Conservation (phyloP, 2,888 invertebrate species). For the Pimpla rufipes region DNA sequence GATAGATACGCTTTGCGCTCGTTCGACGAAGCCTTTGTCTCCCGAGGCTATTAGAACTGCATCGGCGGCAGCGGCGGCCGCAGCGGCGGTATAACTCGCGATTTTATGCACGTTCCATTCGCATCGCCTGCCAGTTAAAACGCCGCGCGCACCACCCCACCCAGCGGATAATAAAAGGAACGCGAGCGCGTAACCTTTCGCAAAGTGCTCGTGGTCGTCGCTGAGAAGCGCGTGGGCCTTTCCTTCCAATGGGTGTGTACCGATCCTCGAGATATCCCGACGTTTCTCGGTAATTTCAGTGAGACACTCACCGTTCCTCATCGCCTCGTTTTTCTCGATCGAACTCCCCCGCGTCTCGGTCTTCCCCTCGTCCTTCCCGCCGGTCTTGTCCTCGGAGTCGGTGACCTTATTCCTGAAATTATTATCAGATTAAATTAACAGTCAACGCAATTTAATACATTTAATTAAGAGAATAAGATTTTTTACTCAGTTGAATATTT, state of each 20-base stretch:
- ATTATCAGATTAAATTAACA: constrained; percentile 6
- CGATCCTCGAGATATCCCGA: constrained; percentile 46
- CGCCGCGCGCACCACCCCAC: constrained; percentile 38
- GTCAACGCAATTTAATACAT: background rate
- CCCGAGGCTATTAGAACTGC: constrained; percentile 30
- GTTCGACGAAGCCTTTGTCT: constrained; percentile 29
- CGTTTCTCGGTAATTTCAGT: constrained; percentile 28
- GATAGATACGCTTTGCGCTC: background rate
- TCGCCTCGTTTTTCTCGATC: constrained; percentile 69
- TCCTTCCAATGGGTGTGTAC: constrained; percentile 61
- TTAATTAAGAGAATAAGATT: background rate
- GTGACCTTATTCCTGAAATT: constrained; percentile 73
- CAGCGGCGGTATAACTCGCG: constrained; percentile 17
- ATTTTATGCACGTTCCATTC: constrained; percentile 19
- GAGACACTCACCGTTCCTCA: constrained; percentile 73
- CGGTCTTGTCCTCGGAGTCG: constrained; percentile 62
- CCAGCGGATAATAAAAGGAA: constrained; percentile 54
- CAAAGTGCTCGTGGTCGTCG: constrained; percentile 67
- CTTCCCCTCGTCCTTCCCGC: constrained; percentile 38
- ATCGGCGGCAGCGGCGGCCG: background rate
- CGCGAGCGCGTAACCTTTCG: constrained; percentile 77
- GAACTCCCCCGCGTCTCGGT: constrained; percentile 58
- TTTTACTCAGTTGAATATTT: too few species aligned
- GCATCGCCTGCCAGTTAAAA: constrained; percentile 42
- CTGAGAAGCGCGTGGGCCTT: constrained; percentile 61